These are phyloP conservation scores for Acropternis orthonyx DNA, from an alignment of 2,797 vertebrate species.

Conservation along the genomic window DNA sequence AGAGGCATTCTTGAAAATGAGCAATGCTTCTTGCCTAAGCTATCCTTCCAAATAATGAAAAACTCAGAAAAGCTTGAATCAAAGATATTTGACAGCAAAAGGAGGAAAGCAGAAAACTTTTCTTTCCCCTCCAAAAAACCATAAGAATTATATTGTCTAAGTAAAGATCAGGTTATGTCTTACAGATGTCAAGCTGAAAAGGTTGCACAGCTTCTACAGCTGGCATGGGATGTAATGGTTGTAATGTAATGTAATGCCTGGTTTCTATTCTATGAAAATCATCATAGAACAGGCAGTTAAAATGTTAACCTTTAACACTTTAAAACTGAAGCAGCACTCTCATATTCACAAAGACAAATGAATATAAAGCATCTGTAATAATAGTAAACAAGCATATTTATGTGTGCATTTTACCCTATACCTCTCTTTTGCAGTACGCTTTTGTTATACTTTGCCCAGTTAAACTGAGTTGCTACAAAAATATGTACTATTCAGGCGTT, in stretches of 20 bases:
- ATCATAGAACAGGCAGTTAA: neutral
- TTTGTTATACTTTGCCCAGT: neutral
- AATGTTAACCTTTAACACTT: neutral
- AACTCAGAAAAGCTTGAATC: neutral
- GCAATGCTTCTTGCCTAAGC: neutral
- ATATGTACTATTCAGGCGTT: neutral
- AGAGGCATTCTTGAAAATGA: neutral
- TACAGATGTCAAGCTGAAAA: neutral
- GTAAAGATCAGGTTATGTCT: neutral
- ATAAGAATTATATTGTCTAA: neutral
- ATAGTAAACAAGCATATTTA: neutral
- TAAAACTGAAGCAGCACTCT: neutral
- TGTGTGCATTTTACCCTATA: neutral
- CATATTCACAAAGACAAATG: neutral
- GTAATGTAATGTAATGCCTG: neutral
- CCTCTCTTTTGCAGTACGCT: neutral
- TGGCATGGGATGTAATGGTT: neutral
- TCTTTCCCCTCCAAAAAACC: rapidly evolving
- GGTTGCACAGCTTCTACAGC: neutral
- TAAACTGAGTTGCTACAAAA: neutral
- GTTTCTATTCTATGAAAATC: neutral
- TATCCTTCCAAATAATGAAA: neutral
- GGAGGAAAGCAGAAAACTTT: neutral
- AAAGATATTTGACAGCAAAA: neutral
- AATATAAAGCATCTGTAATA: neutral